Conservation (phyloP, 2,888 invertebrate genomes). For the Sialis lutaria region DNA sequence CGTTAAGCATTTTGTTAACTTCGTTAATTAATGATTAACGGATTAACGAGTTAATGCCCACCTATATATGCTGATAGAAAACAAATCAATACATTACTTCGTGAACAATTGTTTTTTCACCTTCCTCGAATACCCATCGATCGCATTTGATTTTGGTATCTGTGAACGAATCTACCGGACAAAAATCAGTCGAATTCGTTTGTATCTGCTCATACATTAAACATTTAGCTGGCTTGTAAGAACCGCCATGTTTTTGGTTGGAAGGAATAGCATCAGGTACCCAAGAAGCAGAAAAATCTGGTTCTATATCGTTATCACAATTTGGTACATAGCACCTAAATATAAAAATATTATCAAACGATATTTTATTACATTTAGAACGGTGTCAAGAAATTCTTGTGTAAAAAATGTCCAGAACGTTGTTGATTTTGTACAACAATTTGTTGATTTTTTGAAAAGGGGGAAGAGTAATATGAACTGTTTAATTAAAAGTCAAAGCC, state of each 20-base stretch:
- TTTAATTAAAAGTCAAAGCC: no score
- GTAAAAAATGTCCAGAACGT: no score
- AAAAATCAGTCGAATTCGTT: slow-evolving; percentile 13
- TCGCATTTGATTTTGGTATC: slow-evolving; percentile 24
- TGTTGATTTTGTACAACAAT: no score
- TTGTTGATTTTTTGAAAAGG: no score
- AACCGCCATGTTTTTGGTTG: not conserved
- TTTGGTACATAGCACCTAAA: slow-evolving; percentile 32
- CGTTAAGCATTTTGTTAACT: no score
- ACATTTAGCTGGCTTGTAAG: slow-evolving; percentile 20
- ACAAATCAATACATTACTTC: slow-evolving; percentile 24
- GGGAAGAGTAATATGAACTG: no score
- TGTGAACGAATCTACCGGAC: slow-evolving; percentile 24
- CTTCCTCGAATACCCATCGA: slow-evolving; percentile 31
- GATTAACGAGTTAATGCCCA: no score
- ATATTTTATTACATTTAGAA: no score
- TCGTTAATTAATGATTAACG: no score
- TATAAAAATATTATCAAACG: no score
- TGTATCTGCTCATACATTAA: slow-evolving; percentile 17
- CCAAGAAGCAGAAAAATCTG: slow-evolving; percentile 26
- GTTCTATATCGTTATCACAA: slow-evolving; percentile 27
- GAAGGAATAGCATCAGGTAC: slow-evolving; percentile 30
- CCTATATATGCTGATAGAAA: no score
- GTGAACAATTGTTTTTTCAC: slow-evolving; percentile 35
- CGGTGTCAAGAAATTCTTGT: no score